Conservation (phyloP, 2,797 vertebrate genomes). For the Acrocephalus scirpaceus region DNA sequence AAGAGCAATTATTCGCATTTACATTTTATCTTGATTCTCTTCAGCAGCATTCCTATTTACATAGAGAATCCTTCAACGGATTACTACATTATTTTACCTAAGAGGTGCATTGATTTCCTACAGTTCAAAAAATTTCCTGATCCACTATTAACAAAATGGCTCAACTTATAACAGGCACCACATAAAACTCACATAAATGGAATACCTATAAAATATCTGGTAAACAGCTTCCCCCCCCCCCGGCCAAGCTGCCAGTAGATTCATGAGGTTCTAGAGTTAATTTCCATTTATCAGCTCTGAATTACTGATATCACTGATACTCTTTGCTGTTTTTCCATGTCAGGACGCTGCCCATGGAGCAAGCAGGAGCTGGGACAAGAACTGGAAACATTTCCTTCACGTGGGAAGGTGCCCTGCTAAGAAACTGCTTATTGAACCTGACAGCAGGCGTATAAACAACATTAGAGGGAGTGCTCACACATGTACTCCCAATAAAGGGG, state of each 20-base stretch:
- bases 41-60: not conserved
- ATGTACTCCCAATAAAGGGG: not conserved
- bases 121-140: not conserved
- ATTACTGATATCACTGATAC: not conserved
- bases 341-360: not conserved
- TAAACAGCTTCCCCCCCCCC: not conserved
- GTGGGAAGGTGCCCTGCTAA: conserved; percentile 42
- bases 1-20: not conserved
- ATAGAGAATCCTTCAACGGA: not conserved
- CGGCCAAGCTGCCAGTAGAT: not conserved
- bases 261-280: not conserved
- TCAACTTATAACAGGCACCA: not conserved
- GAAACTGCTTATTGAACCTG: conserved; percentile 48
- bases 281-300: not conserved
- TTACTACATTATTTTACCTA: not conserved
- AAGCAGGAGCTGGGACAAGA: conserved; percentile 6
- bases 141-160: not conserved
- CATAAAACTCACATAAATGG: not conserved
- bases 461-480: conserved; percentile 33
- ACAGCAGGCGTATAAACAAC: conserved; percentile 15
- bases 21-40: not conserved
- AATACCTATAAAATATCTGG: not conserved
- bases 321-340: not conserved
- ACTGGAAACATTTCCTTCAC: conserved; percentile 28
- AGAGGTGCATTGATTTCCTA: not conserved